Evolutionary conservation across 2,797 vertebrate genomes (phyloP), one percentile per base, ranked within the genome.

Genomic region (Sebastes steindachneri): DNA sequence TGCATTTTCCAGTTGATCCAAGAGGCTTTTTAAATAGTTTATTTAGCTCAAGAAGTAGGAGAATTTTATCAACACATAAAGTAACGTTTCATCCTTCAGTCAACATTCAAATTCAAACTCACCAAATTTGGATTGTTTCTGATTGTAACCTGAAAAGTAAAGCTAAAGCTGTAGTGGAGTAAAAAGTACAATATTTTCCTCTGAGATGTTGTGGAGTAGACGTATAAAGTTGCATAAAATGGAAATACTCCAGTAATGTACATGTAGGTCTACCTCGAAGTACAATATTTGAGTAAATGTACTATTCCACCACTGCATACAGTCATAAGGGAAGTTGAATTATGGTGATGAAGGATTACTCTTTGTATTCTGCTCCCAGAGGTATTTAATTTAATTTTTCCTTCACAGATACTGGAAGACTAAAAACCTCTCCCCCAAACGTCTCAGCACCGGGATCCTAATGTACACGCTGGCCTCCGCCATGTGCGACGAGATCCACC

Each of bases 371-470:
- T 62, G 26, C 31, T 48, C 12, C 41, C 0, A 64, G 12, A 57
- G 53, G 4, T n/a, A 5, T 71, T 28, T 17, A 7, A 33, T 59
- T 57, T 4, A 12, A 58, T 48, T 26, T 74, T 19, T 19, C 17
- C 21, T 28, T 14, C 31, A 41, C 95, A 99, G 99, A 82, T 99
- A 99, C 92, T 99, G 99, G 99, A 97, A 97, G 94, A 98, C 97
- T 92, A 99, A 99, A 85, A 98, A 98, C 87, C 92, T 99, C 80
- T 97, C 98, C 0, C 98, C 98, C 7, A 99, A 99, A 87, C 95
- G 98, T 28, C 96, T 99, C 92, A 99, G 99, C 95, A 99, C 99
- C 0, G 99, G 99, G 3, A 99, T 99, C 80, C 97, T 99, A 83
- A 98, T 99, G 97, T 99, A 99, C 75, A 99, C 98, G 0, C 94